These are phyloP conservation scores for Phocides pigmalion DNA, from an alignment of 1,140 invertebrate species.

Conservation along the genomic window DNA sequence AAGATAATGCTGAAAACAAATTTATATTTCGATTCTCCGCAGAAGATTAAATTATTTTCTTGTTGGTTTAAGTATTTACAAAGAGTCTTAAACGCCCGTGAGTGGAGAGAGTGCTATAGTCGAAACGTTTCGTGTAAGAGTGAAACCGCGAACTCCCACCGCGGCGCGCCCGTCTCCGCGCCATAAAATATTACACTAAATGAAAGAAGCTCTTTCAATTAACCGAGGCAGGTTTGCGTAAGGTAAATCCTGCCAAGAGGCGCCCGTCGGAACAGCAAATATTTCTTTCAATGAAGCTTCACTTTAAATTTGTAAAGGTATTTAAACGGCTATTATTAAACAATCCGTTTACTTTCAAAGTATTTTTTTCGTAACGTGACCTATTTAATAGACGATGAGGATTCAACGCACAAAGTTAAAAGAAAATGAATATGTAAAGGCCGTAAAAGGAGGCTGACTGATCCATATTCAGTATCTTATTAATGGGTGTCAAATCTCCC, in stretches of 20 bases:
- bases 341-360: constrained; percentile 16
- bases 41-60: constrained; percentile 74
- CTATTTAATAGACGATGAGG: constrained; percentile 5
- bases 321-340: constrained; percentile 32
- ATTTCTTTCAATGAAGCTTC: constrained; percentile 55
- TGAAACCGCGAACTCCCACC: constrained; percentile 58
- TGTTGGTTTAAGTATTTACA: constrained; percentile 58
- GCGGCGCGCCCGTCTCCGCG: constrained; percentile 51
- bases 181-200: constrained; percentile 79
- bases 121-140: constrained; percentile 53
- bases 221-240: constrained; percentile 76
- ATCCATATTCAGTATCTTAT: constrained; percentile 72
- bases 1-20: constrained; percentile 69
- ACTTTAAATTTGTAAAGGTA: constrained; percentile 38
- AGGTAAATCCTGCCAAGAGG: constrained; percentile 72
- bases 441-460: constrained; percentile 37
- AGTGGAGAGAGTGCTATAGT: constrained; percentile 53
- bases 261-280: constrained; percentile 55
- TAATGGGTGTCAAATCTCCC: constrained; percentile 56
- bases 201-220: constrained; percentile 81
- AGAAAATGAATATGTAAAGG: constrained; percentile 32
- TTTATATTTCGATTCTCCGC: constrained; percentile 65
- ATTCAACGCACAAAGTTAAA: constrained; percentile 14
- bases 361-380: neutral
- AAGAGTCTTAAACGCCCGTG: constrained; percentile 59